These are phyloP conservation scores for Cataglyphis livida DNA, from an alignment of 2,888 invertebrate genomes.

Conservation along the genomic window DNA sequence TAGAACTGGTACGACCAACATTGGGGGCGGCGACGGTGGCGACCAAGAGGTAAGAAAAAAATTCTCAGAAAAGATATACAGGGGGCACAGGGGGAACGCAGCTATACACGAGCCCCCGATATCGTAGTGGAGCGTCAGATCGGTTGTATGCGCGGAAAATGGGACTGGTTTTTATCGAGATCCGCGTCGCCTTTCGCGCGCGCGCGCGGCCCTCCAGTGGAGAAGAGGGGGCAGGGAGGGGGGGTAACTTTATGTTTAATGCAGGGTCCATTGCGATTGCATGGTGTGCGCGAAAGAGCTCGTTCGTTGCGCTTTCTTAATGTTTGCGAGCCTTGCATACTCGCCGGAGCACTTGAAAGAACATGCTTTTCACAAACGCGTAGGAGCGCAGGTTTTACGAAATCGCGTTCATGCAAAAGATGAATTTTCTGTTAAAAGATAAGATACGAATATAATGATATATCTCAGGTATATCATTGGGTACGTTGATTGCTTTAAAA, in stretches of 20 bases:
- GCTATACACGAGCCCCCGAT: constrained; percentile 63
- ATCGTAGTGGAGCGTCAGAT: constrained; percentile 81
- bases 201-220: constrained; percentile 57
- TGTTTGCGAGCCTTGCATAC: constrained; percentile 65
- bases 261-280: constrained; percentile 75
- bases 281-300: constrained; percentile 60
- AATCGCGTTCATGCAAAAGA: constrained; percentile 9
- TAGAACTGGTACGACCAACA: constrained; percentile 57
- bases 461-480: not conserved
- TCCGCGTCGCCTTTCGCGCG: constrained; percentile 62
- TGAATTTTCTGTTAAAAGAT: constrained; percentile 29
- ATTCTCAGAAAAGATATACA: constrained; percentile 43
- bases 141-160: constrained; percentile 81
- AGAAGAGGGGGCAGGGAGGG: constrained; percentile 65
- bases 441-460: constrained; percentile 1
- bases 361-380: constrained; percentile 53
- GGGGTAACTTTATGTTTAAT: constrained; percentile 78
- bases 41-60: constrained; percentile 57
- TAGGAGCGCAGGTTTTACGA: constrained; percentile 57
- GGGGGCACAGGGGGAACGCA: constrained; percentile 39
- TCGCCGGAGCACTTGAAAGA: constrained; percentile 52
- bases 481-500: not conserved
- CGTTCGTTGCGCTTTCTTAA: constrained; percentile 49
- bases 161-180: constrained; percentile 79
- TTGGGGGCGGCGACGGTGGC: constrained; percentile 13